Base-by-base conservation (phyloP, 2,888 invertebrate species). In the Drosophila aldrichi region DNA sequence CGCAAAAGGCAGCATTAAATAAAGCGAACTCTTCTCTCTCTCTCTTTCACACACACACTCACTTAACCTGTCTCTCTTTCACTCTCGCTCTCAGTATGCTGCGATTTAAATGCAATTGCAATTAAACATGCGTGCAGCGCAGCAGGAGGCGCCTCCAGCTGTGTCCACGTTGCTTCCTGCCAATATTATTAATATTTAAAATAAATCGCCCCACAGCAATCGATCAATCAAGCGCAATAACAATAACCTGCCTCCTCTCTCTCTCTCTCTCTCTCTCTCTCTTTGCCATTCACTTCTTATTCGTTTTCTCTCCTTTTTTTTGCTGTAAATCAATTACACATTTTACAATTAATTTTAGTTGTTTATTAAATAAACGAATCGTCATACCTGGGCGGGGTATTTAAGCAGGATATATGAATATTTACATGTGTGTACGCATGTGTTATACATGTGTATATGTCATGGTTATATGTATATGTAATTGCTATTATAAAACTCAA, bases 101-200 rank as follows among this genome's bases (percentile, higher is more conserved):
- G 74, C 34, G 56, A 56, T 69, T 73, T 41, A 70, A 77, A 70
- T 77, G 77, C 74, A 77, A 70, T 77, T 78, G 67, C 60, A 67
- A 70, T 70, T 64, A 64, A 40, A 60, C 60, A 44, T 56, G 25
- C 29, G 25, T 40, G 36, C 32, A 51, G 41, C 52, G 34, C 25
- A 22, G 43, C 0, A 34, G 29, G 22, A 44, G 44, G 25, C 43
- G 56, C 56, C 62, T 32, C 54, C 60, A 63, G 69, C 70, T 55
- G 56, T 36, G 34, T 41, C 41, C 43, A 16, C 52, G 25, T n/a
- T 52, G 25, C 40, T 60, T 51, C 40, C 48, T 48, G 54, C 46
- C 59, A 63, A 63, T 63, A 54, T 52, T 60, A 38, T 73, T 44
- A 61, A 64, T 69, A 63, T 43, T 69, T 61, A 25, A 69, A 38